phyloP scores from a whole-genome alignment of 1,140 invertebrate genomes.

The Heterodera schachtii region DNA sequence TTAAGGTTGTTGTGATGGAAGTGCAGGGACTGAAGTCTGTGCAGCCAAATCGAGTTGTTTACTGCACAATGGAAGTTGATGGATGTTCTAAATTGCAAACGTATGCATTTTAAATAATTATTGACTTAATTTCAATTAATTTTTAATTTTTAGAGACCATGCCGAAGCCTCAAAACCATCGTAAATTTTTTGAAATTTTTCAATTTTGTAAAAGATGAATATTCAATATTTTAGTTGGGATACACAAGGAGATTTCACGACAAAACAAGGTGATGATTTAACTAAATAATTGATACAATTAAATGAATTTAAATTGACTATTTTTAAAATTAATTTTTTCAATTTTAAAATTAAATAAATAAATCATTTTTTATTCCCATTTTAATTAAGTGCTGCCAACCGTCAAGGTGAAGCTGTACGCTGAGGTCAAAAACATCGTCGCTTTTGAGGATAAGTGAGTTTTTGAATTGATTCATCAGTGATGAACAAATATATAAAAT shows the following conservation, averaged over 20 bases:
- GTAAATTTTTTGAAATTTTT: slow-evolving; percentile 43
- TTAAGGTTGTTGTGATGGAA: slow-evolving; percentile 92
- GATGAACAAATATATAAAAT: too few species aligned
- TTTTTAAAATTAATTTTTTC: too few species aligned
- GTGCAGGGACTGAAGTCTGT: slow-evolving; percentile 95
- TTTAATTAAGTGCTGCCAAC: slow-evolving; percentile 77
- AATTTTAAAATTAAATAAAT: too few species aligned
- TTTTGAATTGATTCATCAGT: background rate
- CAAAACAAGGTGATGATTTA: slow-evolving; percentile 74
- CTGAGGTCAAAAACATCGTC: slow-evolving; percentile 93
- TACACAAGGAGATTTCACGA: slow-evolving; percentile 93
- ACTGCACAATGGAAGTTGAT: slow-evolving; percentile 99
- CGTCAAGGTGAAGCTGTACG: slow-evolving; percentile 85
- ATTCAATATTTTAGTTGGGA: slow-evolving; percentile 67
- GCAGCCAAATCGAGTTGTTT: slow-evolving; percentile 93
- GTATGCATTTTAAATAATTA: background rate
- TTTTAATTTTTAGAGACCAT: slow-evolving; percentile 74
- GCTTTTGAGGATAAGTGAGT: slow-evolving; percentile 87
- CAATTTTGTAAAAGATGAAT: background rate
- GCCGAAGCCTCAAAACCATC: slow-evolving; percentile 93
- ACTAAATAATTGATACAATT: background rate
- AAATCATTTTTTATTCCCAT: too few species aligned
- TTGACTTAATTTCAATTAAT: background rate
- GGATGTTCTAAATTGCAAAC: slow-evolving; percentile 94
- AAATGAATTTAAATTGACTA: too few species aligned